Evolutionary conservation across 2,113 vertebrate genomes (phyloP), one percentile per base, ranked within the genome.

Genomic region (Solenodon paradoxus): DNA sequence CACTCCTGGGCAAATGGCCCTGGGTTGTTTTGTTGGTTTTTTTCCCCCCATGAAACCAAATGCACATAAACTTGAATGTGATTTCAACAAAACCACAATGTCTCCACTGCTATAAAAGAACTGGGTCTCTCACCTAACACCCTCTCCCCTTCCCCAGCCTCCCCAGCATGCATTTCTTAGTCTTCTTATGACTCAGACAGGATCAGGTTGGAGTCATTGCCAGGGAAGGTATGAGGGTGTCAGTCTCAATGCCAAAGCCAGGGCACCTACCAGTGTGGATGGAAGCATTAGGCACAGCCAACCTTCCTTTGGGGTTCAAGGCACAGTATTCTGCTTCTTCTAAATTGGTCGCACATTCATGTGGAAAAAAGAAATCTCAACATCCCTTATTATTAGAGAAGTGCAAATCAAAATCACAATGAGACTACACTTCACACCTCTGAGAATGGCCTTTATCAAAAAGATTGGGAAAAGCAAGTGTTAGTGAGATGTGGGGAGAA

Each of bases 141-240:
- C 82, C 86, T 72, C 77, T 72, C 42, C 59, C 53, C 68, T 38
- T 2, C 35, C 42, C 45, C 63, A 61, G 2, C 51, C 63, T 97
- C 83, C 88, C 47, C 55, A 92, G 66, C 7, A 40, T 90, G 92
- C 10, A 66, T 16, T 94, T 95, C 38, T 93, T 86, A 47, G 3
- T 9, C n/a, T 38, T 11, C 42, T 74, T 74, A 47, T 93, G 79
- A 55, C 95, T 91, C 38, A 97, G 74, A 79, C 94, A 97, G 96
- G 88, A 88, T 96, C 95, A 97, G 87, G 64, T 13, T 89, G 85
- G 96, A 97, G 75, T 95, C 97, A 92, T 74, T 84, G 66, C 72
- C 64, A 97, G 97, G 95, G 89, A 90, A 96, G 66, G 38, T 85
- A 90, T 59, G 88, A 68, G 53, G 94, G 96, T 7, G 28, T 22